These are phyloP conservation scores for Neosalanx taihuensis DNA, from an alignment of 2,797 vertebrate genomes.

Conservation along the genomic window DNA sequence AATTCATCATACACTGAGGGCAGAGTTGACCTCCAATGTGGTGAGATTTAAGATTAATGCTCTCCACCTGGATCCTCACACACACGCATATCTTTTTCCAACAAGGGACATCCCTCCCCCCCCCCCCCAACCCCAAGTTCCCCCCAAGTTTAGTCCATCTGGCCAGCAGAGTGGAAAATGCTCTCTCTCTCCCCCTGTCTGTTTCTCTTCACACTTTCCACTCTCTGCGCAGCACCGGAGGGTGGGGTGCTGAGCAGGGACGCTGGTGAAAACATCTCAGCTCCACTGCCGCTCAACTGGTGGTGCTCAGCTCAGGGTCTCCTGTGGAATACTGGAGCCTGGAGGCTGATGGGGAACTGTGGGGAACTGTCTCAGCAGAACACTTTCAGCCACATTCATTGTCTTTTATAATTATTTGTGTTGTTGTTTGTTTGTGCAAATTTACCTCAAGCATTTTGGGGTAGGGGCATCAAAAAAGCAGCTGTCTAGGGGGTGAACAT, in stretches of 20 bases:
- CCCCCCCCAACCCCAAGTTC: constrained; percentile 26
- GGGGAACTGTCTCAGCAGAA: not conserved
- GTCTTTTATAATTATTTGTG: no score
- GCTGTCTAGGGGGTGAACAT: not conserved
- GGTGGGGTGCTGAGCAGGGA: constrained; percentile 58
- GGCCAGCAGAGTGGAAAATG: constrained; percentile 58
- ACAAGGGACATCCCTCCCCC: constrained; percentile 12
- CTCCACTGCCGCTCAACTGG: constrained; percentile 27
- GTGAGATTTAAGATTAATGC: constrained; percentile 44
- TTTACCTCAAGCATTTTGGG: no score
- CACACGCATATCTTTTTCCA: not conserved
- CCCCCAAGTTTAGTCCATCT: constrained; percentile 48
- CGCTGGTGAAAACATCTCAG: constrained; percentile 59
- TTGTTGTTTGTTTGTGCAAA: no score
- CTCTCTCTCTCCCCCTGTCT: not conserved
- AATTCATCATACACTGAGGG: constrained; percentile 5
- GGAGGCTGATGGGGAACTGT: not conserved
- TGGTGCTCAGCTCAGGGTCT: constrained; percentile 10
- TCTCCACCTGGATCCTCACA: constrained; percentile 56
- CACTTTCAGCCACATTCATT: not conserved
- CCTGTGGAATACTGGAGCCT: constrained; percentile 17
- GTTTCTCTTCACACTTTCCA: constrained; percentile 55
- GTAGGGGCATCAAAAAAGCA: no score
- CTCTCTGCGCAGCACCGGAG: constrained; percentile 34
- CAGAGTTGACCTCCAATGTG: constrained; percentile 19